These are phyloP conservation scores for Plumapathes pennacea DNA, from an alignment of 92 coral and sea anemone species.

Conservation along the genomic window DNA sequence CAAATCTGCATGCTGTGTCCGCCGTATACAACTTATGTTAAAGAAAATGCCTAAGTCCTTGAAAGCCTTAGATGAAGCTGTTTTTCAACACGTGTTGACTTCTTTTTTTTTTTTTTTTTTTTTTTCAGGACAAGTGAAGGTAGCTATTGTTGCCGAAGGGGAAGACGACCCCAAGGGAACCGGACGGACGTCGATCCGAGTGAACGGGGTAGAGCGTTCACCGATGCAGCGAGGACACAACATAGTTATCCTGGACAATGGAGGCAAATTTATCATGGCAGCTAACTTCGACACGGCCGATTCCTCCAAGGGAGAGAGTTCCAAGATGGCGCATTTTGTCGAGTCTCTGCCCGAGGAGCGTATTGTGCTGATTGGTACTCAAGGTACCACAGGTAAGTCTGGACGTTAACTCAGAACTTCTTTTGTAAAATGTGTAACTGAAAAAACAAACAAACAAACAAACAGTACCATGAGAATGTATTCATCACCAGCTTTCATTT, in stretches of 20 bases:
- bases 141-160: slow-evolving; percentile 85
- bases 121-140: slow-evolving; percentile 76
- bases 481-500: neutral
- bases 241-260: slow-evolving; percentile 86
- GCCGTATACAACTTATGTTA: too few species aligned
- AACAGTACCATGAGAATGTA: neutral
- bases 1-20: too few species aligned
- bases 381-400: slow-evolving; percentile 89
- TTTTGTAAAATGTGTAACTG: too few species aligned
- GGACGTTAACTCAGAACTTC: too few species aligned
- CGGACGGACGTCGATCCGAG: slow-evolving; percentile 87
- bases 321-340: slow-evolving; percentile 83
- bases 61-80: too few species aligned
- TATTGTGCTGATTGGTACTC: slow-evolving; percentile 92
- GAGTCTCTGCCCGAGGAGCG: slow-evolving; percentile 89
- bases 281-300: slow-evolving; percentile 95
- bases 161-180: slow-evolving; percentile 94
- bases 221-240: slow-evolving; percentile 95
- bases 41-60: too few species aligned
- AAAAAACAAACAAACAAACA: too few species aligned
- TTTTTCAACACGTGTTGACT: too few species aligned
- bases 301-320: slow-evolving; percentile 90
- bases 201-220: slow-evolving; percentile 93
- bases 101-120: neutral
- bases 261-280: slow-evolving; percentile 88